Conservation (phyloP, 2,797 vertebrate genomes). For the Amphiprion clarkii region DNA sequence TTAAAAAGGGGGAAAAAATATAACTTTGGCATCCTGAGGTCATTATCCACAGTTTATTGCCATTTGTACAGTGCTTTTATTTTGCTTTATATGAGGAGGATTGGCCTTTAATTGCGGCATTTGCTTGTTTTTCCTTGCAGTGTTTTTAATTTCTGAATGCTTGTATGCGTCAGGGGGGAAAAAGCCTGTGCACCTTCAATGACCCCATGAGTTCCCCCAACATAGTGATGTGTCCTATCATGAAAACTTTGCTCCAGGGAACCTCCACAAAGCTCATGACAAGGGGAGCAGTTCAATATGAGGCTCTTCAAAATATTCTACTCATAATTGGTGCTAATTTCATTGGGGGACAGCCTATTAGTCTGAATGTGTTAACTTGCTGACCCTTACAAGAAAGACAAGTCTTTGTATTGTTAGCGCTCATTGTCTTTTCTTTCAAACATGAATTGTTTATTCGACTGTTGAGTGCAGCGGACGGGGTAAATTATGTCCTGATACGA, state of each 20-base stretch:
- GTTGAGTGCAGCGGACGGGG: conserved; percentile 12
- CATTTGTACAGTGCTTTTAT: conserved; percentile 86
- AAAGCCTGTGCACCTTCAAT: conserved; percentile 72
- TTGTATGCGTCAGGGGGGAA: conserved; percentile 58
- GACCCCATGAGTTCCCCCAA: conserved; percentile 70
- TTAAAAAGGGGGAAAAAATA: conserved; percentile 82
- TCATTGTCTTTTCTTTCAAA: conserved; percentile 8
- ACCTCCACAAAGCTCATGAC: conserved; percentile 47
- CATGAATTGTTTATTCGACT: conserved; percentile 26
- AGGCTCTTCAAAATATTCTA: conserved; percentile 40
- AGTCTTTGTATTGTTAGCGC: conserved; percentile 19
- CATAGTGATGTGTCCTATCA: conserved; percentile 46
- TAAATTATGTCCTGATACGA: conserved; percentile 11
- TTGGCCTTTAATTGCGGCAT: conserved; percentile 82
- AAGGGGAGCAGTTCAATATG: conserved; percentile 31
- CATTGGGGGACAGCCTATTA: conserved; percentile 25
- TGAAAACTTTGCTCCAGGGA: conserved; percentile 43
- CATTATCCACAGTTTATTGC: conserved; percentile 87
- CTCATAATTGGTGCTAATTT: conserved; percentile 51
- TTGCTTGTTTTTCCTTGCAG: conserved; percentile 82
- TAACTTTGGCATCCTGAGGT: conserved; percentile 86
- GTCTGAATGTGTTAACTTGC: conserved; percentile 32
- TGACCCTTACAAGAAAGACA: conserved; percentile 16
- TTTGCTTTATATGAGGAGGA: conserved; percentile 84
- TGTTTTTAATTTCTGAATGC: conserved; percentile 78